Evolutionary conservation across 2,113 vertebrate species (phyloP).

Genomic region (Hymenochirus boettgeri): DNA sequence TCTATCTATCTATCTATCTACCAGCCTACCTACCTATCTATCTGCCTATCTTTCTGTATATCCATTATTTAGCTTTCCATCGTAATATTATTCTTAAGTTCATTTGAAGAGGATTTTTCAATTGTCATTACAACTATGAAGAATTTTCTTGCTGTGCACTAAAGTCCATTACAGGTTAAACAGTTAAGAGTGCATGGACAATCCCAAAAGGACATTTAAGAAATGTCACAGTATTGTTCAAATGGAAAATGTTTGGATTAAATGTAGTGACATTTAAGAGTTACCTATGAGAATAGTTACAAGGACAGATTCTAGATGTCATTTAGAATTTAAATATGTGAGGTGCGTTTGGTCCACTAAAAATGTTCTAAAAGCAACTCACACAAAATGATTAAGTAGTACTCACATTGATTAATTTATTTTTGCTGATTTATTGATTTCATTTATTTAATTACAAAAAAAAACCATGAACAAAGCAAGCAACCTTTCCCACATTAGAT

Average conservation of each 20-base stretch:
- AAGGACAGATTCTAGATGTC: constrained; percentile 19
- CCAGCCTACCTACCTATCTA: no score
- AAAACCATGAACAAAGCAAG: no score
- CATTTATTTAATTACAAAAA: no score
- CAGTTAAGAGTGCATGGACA: neutral
- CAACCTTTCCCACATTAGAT: no score
- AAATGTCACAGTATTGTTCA: constrained; percentile 35
- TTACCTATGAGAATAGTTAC: constrained; percentile 34
- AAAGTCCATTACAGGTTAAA: constrained; percentile 18
- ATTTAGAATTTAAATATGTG: constrained; percentile 33
- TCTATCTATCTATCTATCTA: no score
- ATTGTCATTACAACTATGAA: neutral
- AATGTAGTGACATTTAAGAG: constrained; percentile 41
- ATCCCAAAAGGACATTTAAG: constrained; percentile 35
- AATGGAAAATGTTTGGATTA: constrained; percentile 39
- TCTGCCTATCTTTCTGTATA: no score
- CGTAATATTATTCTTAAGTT: no score
- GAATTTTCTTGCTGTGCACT: neutral
- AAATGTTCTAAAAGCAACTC: neutral
- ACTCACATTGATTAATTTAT: constrained; percentile 10
- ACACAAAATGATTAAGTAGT: constrained; percentile 8
- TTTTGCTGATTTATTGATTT: no score
- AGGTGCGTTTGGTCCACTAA: neutral
- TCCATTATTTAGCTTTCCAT: neutral
- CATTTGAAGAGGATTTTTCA: no score